Evolutionary conservation across 2,888 invertebrate genomes (phyloP), one percentile per base, ranked within the genome.

Genomic region (Gandaritis pyraliata): DNA sequence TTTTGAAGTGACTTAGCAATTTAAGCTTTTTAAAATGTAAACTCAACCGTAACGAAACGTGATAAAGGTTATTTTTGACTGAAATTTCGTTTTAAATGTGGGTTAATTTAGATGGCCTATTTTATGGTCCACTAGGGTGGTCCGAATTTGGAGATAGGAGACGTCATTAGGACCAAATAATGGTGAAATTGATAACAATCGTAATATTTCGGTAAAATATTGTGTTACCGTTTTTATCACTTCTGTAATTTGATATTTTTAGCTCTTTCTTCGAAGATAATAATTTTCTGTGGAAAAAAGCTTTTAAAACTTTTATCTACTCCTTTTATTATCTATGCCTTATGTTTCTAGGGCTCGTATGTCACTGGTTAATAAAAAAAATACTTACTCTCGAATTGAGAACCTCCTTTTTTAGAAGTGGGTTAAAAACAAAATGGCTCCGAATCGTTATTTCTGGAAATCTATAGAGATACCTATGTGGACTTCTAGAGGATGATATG

Each of bases 151-250:
- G 48, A 62, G 48, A 68, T 68, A 58, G 58, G 39, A 67, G 39
- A 64, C 50, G 53, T 59, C 66, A 68, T 68, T 68, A 66, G 23
- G 15, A 39, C 18, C 45, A 58, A 64, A 68, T 66, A 66, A 66
- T 57, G 41, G 55, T 61, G 58, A 23, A 54, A 58, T 53, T 66
- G 70, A 70, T 68, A 66, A 62, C 46, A 64, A 68, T 68, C 70
- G 54, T 58, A 30, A 64, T 51, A 33, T 51, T 64, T 68, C 48
- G 45, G 52, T 63, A 58, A 65, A 64, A 62, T 70, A 68, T 70
- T 66, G 58, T 52, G 61, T 70, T 64, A 63, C 60, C 6, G 39
- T 29, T 53, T 58, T 65, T 46, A 53, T 59, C 45, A 48, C 18
- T 53, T 49, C 52, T 41, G 62, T 52, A 53, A 68, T 61, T 51